phyloP scores from a whole-genome alignment of 2,113 vertebrate genomes.

The Tychaedon coryphoeus region DNA sequence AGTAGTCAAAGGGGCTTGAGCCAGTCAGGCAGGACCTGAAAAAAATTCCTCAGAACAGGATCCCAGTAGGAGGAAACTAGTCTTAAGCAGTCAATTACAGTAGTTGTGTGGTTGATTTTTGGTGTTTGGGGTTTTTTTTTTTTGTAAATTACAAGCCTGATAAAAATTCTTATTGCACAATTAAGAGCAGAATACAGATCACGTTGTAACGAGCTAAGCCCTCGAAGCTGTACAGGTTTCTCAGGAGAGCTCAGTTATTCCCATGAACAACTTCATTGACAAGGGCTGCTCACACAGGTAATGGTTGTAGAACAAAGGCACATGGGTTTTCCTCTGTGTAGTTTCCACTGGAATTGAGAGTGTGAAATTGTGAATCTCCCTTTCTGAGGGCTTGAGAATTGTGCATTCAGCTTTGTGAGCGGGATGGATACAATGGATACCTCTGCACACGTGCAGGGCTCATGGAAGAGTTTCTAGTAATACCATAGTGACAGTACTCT shows the following conservation, averaged over 20 bases:
- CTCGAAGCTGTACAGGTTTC: not conserved
- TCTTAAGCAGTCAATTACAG: not conserved
- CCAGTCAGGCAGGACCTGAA: not conserved
- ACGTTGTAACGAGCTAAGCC: not conserved
- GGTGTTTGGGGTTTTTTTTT: not conserved
- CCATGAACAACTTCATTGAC: fast-evolving
- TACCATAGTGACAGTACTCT: not conserved
- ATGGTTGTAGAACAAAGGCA: not conserved
- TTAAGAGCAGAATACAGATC: not conserved
- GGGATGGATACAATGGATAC: not conserved
- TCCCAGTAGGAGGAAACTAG: not conserved
- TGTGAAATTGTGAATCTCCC: not conserved
- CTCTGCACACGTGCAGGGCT: not conserved
- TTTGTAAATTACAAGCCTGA: not conserved
- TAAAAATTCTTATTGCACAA: not conserved
- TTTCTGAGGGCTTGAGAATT: not conserved
- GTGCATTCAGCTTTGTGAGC: not conserved
- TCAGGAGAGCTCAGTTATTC: not conserved
- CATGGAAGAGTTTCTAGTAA: not conserved
- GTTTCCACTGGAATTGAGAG: not conserved
- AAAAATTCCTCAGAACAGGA: not conserved
- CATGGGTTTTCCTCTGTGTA: not conserved
- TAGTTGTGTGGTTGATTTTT: not conserved
- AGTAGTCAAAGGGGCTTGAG: not conserved
- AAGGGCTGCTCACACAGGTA: not conserved